These are phyloP conservation scores for Drosophila bunnanda DNA, from an alignment of 2,888 invertebrate species.

Conservation along the genomic window DNA sequence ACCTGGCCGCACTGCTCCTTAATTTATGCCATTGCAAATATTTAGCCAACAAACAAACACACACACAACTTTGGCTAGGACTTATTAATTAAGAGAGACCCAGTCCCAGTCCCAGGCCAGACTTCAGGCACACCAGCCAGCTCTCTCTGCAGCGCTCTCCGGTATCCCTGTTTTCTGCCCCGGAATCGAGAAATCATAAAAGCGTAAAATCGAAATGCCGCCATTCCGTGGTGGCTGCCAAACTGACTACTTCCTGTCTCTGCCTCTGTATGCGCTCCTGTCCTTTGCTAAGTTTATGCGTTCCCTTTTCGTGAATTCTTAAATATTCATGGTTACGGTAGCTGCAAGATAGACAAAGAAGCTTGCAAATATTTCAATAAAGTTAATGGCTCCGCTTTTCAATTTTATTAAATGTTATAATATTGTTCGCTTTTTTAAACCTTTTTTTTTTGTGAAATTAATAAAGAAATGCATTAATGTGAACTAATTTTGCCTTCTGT, in stretches of 20 bases:
- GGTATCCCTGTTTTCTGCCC: conserved; percentile 1
- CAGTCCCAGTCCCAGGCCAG: conserved; percentile 23
- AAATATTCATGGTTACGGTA: too few species aligned
- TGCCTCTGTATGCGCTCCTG: conserved; percentile 15
- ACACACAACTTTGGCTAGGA: conserved; percentile 49
- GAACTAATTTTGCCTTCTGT: too few species aligned
- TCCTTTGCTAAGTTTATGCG: neutral
- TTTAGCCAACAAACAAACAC: conserved; percentile 69
- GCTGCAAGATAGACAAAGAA: too few species aligned
- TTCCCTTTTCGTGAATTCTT: neutral
- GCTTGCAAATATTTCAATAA: too few species aligned
- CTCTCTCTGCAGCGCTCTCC: conserved; percentile 5
- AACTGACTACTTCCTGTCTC: conserved; percentile 64
- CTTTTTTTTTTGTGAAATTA: too few species aligned
- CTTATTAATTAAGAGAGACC: conserved; percentile 74
- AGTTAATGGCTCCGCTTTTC: too few species aligned
- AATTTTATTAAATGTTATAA: too few species aligned
- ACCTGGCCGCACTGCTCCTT: conserved; percentile 48
- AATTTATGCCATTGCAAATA: conserved; percentile 74
- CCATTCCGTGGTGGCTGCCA: conserved; percentile 73
- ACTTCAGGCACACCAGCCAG: conserved; percentile 9
- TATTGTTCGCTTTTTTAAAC: too few species aligned
- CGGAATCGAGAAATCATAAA: conserved; percentile 77
- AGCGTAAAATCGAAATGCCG: conserved; percentile 79
- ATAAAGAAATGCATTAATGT: too few species aligned